Conservation (phyloP, 2,888 invertebrate species). For the Melanotus villosus region DNA sequence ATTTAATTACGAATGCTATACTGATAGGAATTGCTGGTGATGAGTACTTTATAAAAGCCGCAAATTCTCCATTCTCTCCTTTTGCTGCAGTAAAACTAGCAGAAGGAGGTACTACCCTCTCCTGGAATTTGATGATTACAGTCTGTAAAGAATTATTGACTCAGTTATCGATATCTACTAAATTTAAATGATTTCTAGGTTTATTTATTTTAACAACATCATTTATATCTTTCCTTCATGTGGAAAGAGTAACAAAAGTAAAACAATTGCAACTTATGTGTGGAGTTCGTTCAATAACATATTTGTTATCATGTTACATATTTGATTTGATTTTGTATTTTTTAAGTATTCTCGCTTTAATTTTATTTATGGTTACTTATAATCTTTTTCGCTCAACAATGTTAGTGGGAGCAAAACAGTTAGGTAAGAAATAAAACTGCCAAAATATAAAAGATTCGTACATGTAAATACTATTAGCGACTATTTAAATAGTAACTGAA, state of each 20-base stretch:
- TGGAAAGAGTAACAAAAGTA: slow-evolving; percentile 74
- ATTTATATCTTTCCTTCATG: slow-evolving; percentile 74
- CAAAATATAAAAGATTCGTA: too few species aligned
- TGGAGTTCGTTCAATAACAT: slow-evolving; percentile 73
- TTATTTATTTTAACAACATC: slow-evolving; percentile 68
- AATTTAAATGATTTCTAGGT: too few species aligned
- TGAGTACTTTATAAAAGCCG: slow-evolving; percentile 60
- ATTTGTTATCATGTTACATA: slow-evolving; percentile 71
- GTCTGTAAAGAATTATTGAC: slow-evolving; percentile 54
- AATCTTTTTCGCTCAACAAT: slow-evolving; percentile 53
- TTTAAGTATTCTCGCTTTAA: slow-evolving; percentile 49
- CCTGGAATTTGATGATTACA: slow-evolving; percentile 63
- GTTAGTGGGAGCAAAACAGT: neutral
- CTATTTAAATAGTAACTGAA: too few species aligned
- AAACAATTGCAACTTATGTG: slow-evolving; percentile 79
- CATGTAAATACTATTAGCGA: too few species aligned
- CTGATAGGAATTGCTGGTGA: slow-evolving; percentile 61
- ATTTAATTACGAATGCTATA: slow-evolving; percentile 69
- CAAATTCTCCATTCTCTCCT: slow-evolving; percentile 62
- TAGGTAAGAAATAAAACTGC: too few species aligned
- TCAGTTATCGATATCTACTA: too few species aligned
- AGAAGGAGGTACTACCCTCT: slow-evolving; percentile 49
- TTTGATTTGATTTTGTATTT: slow-evolving; percentile 71
- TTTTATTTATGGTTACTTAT: slow-evolving; percentile 57
- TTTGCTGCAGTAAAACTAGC: slow-evolving; percentile 51